Evolutionary conservation across 2,797 vertebrate species (phyloP).

Genomic region (Tiaroga cobitis): DNA sequence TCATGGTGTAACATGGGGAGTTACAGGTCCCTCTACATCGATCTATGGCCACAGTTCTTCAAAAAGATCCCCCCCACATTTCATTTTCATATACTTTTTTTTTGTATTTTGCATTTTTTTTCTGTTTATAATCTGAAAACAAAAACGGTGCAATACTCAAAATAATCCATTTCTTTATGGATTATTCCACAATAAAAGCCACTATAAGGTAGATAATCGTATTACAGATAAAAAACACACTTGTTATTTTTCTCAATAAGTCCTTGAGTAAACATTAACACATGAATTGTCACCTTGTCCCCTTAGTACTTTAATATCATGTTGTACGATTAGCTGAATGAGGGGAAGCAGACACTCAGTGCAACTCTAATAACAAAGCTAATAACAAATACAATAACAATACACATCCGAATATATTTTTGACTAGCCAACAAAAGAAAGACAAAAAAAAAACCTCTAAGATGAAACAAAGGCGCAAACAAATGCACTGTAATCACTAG

Average conservation of each 20-base stretch:
- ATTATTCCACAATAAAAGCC: constrained; percentile 96
- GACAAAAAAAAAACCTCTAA: constrained; percentile 64
- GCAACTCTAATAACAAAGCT: constrained; percentile 93
- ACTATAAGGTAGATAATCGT: constrained; percentile 97
- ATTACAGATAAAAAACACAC: constrained; percentile 87
- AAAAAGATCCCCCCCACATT: constrained; percentile 72
- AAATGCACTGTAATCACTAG: constrained; percentile 70
- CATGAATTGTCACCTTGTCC: constrained; percentile 90
- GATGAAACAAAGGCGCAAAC: constrained; percentile 71
- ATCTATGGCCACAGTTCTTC: constrained; percentile 93
- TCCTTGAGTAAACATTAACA: constrained; percentile 99
- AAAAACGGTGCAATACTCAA: constrained; percentile 95
- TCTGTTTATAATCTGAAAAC: constrained; percentile 76
- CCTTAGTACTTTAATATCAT: constrained; percentile 78
- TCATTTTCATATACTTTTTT: constrained; percentile 51
- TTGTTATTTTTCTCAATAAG: constrained; percentile 82
- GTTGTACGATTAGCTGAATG: constrained; percentile 85
- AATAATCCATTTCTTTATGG: constrained; percentile 85
- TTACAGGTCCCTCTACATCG: constrained; percentile 82
- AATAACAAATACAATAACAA: constrained; percentile 83
- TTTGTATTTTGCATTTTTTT: constrained; percentile 77
- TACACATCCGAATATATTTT: constrained; percentile 79
- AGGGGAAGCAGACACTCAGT: constrained; percentile 94
- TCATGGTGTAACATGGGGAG: constrained; percentile 72
- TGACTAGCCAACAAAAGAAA: constrained; percentile 56